phyloP scores from a whole-genome alignment of 2,888 invertebrate species.

The Caprella mutica region DNA sequence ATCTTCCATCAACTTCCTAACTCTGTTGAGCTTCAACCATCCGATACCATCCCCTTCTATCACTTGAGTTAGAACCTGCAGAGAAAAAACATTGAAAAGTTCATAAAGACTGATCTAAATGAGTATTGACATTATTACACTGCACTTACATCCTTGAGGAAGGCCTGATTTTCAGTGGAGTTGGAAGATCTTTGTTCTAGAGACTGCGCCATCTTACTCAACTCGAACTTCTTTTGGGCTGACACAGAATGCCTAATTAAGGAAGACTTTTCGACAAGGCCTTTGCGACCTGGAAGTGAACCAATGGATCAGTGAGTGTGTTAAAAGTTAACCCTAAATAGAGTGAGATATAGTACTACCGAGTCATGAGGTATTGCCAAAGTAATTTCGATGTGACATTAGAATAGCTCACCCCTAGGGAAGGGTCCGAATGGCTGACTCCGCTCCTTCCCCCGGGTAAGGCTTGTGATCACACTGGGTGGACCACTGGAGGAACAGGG shows the following conservation, averaged over 20 bases:
- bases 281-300: constrained; percentile 48
- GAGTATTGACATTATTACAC: not conserved
- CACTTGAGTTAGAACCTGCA: constrained; percentile 64
- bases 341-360: too few species aligned
- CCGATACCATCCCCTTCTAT: constrained; percentile 88
- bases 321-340: too few species aligned
- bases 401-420: constrained; percentile 50
- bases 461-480: constrained; percentile 10
- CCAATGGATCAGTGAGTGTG: too few species aligned
- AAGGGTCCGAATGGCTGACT: constrained; percentile 57
- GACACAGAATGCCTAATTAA: constrained; percentile 58
- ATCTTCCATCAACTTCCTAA: constrained; percentile 95
- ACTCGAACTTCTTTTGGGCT: constrained; percentile 46
- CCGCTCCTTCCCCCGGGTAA: constrained; percentile 20
- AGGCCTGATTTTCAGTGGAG: constrained; percentile 34
- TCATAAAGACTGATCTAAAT: not conserved
- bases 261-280: constrained; percentile 76
- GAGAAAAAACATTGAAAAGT: constrained; percentile 16
- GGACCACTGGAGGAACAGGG: constrained; percentile 40
- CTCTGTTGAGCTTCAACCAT: constrained; percentile 83
- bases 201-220: constrained; percentile 41
- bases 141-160: constrained; percentile 31
- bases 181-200: constrained; percentile 17
- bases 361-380: too few species aligned
- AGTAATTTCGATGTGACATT: too few species aligned